phyloP scores from a whole-genome alignment of 2,797 vertebrate genomes.

The Lateolabrax maculatus region DNA sequence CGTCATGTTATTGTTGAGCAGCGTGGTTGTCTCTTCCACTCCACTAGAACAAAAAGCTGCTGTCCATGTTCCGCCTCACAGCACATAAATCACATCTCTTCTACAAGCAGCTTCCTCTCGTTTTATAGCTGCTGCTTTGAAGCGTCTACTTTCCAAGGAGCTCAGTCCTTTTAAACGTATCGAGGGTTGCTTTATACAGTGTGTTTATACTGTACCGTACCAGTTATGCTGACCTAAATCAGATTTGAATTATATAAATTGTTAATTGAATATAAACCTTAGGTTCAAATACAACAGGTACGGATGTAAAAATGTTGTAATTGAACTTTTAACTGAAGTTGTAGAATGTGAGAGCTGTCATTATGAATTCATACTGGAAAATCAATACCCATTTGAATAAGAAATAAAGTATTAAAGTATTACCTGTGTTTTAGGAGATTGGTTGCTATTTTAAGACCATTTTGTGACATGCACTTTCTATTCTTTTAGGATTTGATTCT shows the following conservation, averaged over 20 bases:
- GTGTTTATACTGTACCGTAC: not conserved
- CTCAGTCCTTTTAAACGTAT: slow-evolving; percentile 28
- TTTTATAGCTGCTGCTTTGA: slow-evolving; percentile 59
- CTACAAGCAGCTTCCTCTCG: slow-evolving; percentile 50
- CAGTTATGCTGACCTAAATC: not conserved
- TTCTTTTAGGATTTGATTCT: slow-evolving; percentile 90
- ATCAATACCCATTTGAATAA: not conserved
- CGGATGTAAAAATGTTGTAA: not conserved
- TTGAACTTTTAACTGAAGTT: not conserved
- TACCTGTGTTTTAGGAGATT: not conserved
- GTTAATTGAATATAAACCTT: not conserved
- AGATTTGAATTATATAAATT: not conserved
- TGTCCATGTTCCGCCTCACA: slow-evolving; percentile 64
- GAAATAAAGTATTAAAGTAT: not conserved
- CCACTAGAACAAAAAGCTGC: slow-evolving; percentile 70
- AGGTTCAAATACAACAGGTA: not conserved
- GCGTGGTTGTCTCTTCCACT: slow-evolving; percentile 59
- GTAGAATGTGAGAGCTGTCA: not conserved
- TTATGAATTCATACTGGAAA: not conserved
- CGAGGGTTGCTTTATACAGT: not conserved
- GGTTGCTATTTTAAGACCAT: not conserved
- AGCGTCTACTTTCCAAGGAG: slow-evolving; percentile 42
- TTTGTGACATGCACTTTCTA: slow-evolving; percentile 10
- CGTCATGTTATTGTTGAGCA: slow-evolving; percentile 67
- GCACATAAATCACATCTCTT: slow-evolving; percentile 50